A percentile compares a stretch with the other conserved stretches of the same genome.
Conservation (phyloP, 1,140 invertebrate species). For the Mactra quadrangularis region DNA sequence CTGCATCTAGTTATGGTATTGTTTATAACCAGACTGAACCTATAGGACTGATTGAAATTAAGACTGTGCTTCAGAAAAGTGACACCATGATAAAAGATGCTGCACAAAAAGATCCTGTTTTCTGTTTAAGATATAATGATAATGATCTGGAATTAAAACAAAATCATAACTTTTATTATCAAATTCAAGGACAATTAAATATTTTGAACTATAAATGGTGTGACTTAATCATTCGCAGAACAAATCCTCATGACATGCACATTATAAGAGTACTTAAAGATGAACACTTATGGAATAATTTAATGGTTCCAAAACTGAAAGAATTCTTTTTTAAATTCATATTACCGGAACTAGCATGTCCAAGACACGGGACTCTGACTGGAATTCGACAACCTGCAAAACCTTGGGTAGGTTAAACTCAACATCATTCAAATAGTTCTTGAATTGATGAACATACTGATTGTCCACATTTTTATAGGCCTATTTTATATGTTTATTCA, state of each 20-base stretch:
- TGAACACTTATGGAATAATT: neutral
- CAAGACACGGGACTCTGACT: constrained; percentile 18
- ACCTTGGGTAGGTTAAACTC: constrained; percentile 43
- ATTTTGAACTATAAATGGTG: too few species aligned
- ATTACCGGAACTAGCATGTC: constrained; percentile 27
- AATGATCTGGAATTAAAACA: too few species aligned
- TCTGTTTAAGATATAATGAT: neutral
- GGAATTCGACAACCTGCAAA: constrained; percentile 13
- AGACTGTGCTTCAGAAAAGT: too few species aligned
- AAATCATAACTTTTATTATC: too few species aligned
- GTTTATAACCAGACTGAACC: neutral
- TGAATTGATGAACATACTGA: too few species aligned
- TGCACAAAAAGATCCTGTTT: neutral
- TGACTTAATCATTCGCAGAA: too few species aligned
- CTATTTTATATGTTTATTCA: too few species aligned
- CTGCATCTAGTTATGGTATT: neutral
- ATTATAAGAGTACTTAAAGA: neutral
- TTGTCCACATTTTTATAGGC: too few species aligned
- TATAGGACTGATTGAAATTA: too few species aligned
- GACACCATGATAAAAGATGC: neutral
- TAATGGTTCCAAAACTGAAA: too few species aligned
- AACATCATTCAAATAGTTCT: too few species aligned
- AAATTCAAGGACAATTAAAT: too few species aligned
- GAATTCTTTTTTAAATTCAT: constrained; percentile 19
- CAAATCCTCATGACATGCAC: constrained; percentile 23